A percentile compares a stretch with the other conserved stretches of the same genome.
Evolutionary conservation across 2,797 vertebrate species (phyloP).

Genomic region (Hipposideros larvatus): DNA sequence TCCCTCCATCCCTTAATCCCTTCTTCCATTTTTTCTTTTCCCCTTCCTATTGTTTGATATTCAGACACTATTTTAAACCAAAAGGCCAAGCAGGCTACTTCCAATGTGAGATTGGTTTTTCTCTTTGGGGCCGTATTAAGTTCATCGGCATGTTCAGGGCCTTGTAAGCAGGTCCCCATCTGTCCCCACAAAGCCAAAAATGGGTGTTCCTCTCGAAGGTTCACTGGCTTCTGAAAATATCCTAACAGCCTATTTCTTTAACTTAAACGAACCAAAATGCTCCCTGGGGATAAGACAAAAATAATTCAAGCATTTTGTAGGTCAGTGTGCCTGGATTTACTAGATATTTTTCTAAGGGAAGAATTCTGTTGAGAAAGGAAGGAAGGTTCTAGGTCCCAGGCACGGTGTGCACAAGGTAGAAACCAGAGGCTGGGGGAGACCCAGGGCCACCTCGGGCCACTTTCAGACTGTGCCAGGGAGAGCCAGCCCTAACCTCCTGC

Average conservation of each 20-base stretch:
- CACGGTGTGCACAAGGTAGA: background rate
- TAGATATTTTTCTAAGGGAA: background rate
- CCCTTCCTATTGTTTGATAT: background rate
- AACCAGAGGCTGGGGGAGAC: background rate
- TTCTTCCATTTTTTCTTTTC: background rate
- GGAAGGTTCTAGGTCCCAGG: background rate
- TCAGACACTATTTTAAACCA: background rate
- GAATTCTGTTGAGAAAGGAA: background rate
- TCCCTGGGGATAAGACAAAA: background rate
- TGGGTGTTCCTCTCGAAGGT: background rate
- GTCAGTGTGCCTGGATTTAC: background rate
- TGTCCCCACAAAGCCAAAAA: background rate
- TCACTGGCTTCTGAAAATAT: background rate
- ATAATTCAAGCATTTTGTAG: background rate
- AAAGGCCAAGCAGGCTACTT: background rate
- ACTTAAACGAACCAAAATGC: background rate
- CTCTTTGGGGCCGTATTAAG: background rate
- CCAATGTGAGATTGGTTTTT: background rate
- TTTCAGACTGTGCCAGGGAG: rapidly evolving
- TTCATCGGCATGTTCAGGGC: background rate
- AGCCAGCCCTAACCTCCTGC: background rate
- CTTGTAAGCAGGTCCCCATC: background rate
- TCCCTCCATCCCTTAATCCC: background rate
- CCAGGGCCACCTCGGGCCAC: background rate
- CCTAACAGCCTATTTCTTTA: background rate